Evolutionary conservation across 2,797 vertebrate genomes (phyloP), one percentile per base, ranked within the genome.

Genomic region (Serranus cabrilla): DNA sequence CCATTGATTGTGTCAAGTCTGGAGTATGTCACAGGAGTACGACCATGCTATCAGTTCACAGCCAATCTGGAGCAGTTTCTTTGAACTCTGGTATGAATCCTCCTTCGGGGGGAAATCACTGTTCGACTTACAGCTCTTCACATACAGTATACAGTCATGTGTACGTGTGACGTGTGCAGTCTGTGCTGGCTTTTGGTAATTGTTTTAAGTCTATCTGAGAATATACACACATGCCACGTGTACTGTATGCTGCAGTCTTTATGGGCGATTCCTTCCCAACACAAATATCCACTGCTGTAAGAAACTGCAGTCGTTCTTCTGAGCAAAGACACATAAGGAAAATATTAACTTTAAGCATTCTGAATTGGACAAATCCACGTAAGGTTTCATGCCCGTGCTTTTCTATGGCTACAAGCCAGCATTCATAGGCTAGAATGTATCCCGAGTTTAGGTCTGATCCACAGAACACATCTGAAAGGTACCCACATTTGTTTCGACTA

Each of bases 1-100:
- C 55, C 21, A 61, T 42, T 64, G 16, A 31, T 31, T 58, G 18
- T 47, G 43, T 57, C 16, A 20, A 17, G 17, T 37, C 23, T 43
- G 25, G 37, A 43, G 67, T 42, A 7, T n/a, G 12, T 8, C 16
- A 27, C 46, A 69, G 34, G 7, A 51, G 17, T 42, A 11, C 11
- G 51, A 21, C 16, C 21, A 14, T 42, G 17, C 31, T 20, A 17
- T 49, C 71, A 12, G 7, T 55, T 37, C 20, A 47, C 49, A 5
- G 18, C 40, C 2, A 8, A 45, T 11, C 37, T 31, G 43, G 4
- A 56, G 23, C 50, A 51, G 45, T 62, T 74, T 27, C 61, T 58
- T 23, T 63, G 46, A 80, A 59, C 59, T 79, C 71, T 74, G 65
- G 16, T 21, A 16, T 70, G 45, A 16, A 7, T 47, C 20, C 14